Evolutionary conservation across 2,888 invertebrate species (phyloP).

Genomic region (Stenichneumon culpator): DNA sequence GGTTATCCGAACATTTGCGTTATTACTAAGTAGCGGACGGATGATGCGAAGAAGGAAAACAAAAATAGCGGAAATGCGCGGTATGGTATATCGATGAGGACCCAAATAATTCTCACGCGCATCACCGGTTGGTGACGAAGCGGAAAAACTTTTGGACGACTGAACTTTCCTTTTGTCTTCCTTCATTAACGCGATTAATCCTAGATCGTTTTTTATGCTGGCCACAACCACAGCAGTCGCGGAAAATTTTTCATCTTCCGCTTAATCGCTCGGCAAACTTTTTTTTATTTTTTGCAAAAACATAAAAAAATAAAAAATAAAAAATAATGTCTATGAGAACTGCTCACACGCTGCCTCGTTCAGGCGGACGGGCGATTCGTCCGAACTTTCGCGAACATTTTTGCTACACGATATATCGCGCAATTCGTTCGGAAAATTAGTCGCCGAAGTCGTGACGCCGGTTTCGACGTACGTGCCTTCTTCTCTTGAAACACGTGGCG

Average conservation of each 20-base stretch:
- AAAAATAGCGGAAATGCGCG: constrained; percentile 8
- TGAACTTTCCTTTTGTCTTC: neutral
- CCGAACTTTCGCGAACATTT: constrained; percentile 5
- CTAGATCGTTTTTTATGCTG: constrained; percentile 27
- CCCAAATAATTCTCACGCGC: constrained; percentile 7
- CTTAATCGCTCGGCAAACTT: constrained; percentile 4
- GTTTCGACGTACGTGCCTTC: constrained; percentile 76
- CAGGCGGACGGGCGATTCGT: constrained; percentile 11
- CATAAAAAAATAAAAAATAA: neutral
- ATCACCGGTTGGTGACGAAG: constrained; percentile 4
- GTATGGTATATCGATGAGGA: constrained; percentile 27
- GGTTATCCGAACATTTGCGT: constrained; percentile 18
- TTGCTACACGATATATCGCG: constrained; percentile 20
- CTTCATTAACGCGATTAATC: constrained; percentile 34
- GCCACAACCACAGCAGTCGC: constrained; percentile 20
- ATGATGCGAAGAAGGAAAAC: constrained; percentile 26
- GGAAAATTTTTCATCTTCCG: constrained; percentile 17
- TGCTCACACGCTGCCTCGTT: constrained; percentile 9
- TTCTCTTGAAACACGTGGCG: constrained; percentile 79
- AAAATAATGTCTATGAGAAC: constrained; percentile 3
- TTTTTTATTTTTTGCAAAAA: neutral
- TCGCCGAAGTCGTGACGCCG: constrained; percentile 70
- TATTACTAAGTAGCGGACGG: constrained; percentile 47
- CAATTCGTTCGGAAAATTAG: constrained; percentile 33
- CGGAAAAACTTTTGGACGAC: neutral